phyloP scores from a whole-genome alignment of 2,113 vertebrate species.

The Glaucomys volans region DNA sequence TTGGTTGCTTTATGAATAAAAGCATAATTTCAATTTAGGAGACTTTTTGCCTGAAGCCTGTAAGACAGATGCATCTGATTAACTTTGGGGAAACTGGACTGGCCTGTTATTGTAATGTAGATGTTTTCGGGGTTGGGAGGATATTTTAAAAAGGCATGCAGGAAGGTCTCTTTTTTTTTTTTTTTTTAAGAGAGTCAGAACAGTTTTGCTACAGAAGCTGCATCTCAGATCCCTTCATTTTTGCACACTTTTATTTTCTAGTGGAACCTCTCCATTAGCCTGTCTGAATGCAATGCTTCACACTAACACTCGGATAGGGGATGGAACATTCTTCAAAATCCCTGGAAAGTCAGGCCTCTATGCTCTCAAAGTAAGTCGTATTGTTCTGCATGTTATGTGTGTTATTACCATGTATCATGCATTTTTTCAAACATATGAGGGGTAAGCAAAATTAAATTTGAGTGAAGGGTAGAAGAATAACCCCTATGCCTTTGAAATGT shows the following conservation, averaged over 20 bases:
- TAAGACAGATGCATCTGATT: constrained; percentile 92
- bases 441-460: constrained; percentile 82
- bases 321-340: constrained; percentile 94
- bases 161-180: constrained; percentile 65
- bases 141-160: constrained; percentile 83
- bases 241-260: constrained; percentile 88
- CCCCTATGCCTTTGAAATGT: constrained; percentile 79
- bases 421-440: constrained; percentile 79
- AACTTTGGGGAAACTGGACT: constrained; percentile 88
- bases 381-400: constrained; percentile 74
- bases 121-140: constrained; percentile 89
- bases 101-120: constrained; percentile 92
- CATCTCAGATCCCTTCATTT: constrained; percentile 83
- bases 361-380: constrained; percentile 92
- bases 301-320: constrained; percentile 92
- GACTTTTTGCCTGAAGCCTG: constrained; percentile 88
- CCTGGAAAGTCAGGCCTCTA: constrained; percentile 93
- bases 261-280: constrained; percentile 93
- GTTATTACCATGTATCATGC: constrained; percentile 75
- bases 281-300: constrained; percentile 95
- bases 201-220: constrained; percentile 84
- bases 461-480: constrained; percentile 70
- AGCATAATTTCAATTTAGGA: constrained; percentile 89
- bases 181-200: constrained; percentile 68
- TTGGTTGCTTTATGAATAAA: constrained; percentile 88